Evolutionary conservation across 1,140 invertebrate genomes (phyloP), one percentile per base, ranked within the genome.

Genomic region (Dendroctonus ponderosae): DNA sequence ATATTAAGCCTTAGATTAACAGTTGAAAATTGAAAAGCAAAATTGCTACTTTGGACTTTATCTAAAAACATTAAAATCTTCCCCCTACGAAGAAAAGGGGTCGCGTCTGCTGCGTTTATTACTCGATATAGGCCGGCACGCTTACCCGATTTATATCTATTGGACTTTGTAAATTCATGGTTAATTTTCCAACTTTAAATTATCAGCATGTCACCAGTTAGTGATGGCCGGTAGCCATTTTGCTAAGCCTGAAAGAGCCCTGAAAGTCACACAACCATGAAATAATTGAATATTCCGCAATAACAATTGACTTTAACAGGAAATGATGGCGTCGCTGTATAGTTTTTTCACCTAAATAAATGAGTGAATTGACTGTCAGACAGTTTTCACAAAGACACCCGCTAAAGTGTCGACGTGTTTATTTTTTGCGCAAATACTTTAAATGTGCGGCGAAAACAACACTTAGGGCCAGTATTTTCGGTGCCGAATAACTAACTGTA

Each of bases 281-380:
- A 75, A 71, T 70, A 74, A 75, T 74, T 72, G 69, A 71, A 72
- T 62, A 62, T 72, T 72, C 70, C 70, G 71, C 71, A 74, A 74
- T 75, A 75, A 74, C 72, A 70, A 75, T 72, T 74, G 74, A 72
- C 61, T 73, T 70, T 67, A 66, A 71, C 70, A 72, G 74, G 74
- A 75, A 74, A 73, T 74, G 74, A 74, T 75, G 74, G 72, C 71
- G 71, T 75, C 51, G 57, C 48, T 59, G 38, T 59, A 73, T 70
- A 60, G 68, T 73, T 63, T 62, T 52, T 63, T 53, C 48, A 54
- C 50, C 51, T 63, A 61, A 61, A 63, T 51, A 43, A 63, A 38
- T 54, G 61, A 54, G n/a, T 54, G 38, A 62, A 42, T 12, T 6
- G 37, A 43, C 46, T 37, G 44, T 62, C 9, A n/a, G 15, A 11